Percentiles rank a stretch among this genome's conserved stretches.
phyloP scores from a whole-genome alignment of 2,888 invertebrate species.

The Byasa hedistus region DNA sequence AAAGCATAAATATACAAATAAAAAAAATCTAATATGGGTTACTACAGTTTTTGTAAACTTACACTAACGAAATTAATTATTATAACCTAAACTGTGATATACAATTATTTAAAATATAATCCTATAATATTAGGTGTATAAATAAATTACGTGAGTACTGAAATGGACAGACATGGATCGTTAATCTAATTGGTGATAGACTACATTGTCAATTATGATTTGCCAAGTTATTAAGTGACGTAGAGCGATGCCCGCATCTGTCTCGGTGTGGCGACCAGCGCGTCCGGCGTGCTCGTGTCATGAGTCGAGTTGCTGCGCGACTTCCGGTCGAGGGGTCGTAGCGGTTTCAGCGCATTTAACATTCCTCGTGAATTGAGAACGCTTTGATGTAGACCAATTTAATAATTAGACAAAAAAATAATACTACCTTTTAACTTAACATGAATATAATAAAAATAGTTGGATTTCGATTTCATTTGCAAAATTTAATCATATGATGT shows the following conservation, averaged over 20 bases:
- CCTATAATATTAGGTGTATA: too few relatives aligned
- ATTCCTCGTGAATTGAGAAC: constrained; percentile 14
- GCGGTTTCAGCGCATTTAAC: background rate
- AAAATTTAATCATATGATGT: too few relatives aligned
- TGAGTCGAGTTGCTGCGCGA: constrained; percentile 18
- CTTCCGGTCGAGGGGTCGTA: constrained; percentile 21
- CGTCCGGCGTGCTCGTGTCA: constrained; percentile 19
- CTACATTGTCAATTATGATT: constrained; percentile 16
- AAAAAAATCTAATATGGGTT: too few relatives aligned
- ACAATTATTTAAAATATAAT: too few relatives aligned
- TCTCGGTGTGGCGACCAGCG: background rate
- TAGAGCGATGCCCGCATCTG: constrained; percentile 20
- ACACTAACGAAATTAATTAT: too few relatives aligned
- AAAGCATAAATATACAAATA: too few relatives aligned
- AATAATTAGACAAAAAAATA: background rate
- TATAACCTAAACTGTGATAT: too few relatives aligned
- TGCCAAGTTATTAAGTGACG: constrained; percentile 10
- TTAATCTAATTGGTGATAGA: constrained; percentile 18
- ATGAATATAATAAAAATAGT: too few relatives aligned
- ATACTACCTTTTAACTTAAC: too few relatives aligned
- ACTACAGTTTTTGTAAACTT: too few relatives aligned
- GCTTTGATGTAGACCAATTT: background rate
- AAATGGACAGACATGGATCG: background rate
- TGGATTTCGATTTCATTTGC: too few relatives aligned
- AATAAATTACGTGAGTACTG: too few relatives aligned